Evolutionary conservation across 2,888 invertebrate species (phyloP), one percentile per base, ranked within the genome.

Genomic region (Pycnomerus fuliginosus): DNA sequence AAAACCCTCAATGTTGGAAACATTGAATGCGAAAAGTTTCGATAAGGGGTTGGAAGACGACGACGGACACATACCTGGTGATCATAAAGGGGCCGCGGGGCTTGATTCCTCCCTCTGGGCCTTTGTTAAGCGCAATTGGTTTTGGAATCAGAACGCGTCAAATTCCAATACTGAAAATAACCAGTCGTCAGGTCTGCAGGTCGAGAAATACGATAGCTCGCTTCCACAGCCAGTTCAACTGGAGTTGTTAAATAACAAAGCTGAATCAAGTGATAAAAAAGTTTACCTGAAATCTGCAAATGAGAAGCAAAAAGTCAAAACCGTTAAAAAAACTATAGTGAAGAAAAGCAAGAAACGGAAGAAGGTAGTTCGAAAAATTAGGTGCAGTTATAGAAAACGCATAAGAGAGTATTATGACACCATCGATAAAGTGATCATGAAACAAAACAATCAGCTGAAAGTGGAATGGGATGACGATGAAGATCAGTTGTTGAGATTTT

Each of bases 81-180:
- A 90, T 71, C 74, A 74, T 2, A 71, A 76, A 39, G 87, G 87
- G 1, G 86, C 87, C 0, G 86, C 79, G 8, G 88, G 90, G 0
- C 71, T 87, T 0, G 85, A 88, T 64, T 84, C 87, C 0, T 74
- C 79, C 0, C 71, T 88, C 12, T 88, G 82, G 71, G 71, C 82
- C 0, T 83, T 84, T 58, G 65, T 83, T 2, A 78, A 79, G 44
- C 74, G 81, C 10, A 84, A 83, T 54, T 86, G 85, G 85, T 76
- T 75, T 16, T 78, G 78, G 77, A 33, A 22, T 11, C 1, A 7
- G 4, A 8, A 34, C 3, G 4, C 10, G 17, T 8, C 8, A 4
- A 25, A 4, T 4, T 8, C 5, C 20, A 35, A 23, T 11, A 15
- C 2, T 8, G 23, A 22, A n/a, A 4, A 35, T 15, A 23, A 23